These are phyloP conservation scores for Aquatica leii DNA, from an alignment of 2,888 invertebrate genomes.

Conservation along the genomic window DNA sequence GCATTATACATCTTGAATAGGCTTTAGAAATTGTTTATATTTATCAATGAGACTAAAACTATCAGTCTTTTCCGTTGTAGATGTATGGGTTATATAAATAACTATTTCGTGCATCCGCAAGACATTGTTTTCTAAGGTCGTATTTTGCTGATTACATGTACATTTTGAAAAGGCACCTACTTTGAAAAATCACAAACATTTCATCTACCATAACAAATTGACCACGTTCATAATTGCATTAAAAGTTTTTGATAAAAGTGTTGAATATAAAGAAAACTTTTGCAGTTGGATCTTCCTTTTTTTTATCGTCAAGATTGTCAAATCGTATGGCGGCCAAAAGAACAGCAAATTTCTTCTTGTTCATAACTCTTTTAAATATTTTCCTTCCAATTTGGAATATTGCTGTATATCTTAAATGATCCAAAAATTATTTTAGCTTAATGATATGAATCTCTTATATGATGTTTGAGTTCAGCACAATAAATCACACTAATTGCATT, in stretches of 20 bases:
- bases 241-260: conserved; percentile 29
- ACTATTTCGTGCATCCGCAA: conserved; percentile 24
- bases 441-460: conserved; percentile 1
- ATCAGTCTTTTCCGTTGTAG: conserved; percentile 23
- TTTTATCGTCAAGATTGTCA: neutral
- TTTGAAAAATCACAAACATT: conserved; percentile 13
- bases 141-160: conserved; percentile 26
- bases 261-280: conserved; percentile 27
- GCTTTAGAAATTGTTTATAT: conserved; percentile 22
- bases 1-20: conserved; percentile 30
- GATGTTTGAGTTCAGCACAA: neutral
- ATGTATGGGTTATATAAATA: conserved; percentile 20
- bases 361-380: conserved; percentile 15
- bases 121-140: conserved; percentile 30
- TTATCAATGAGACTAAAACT: conserved; percentile 18
- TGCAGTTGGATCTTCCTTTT: conserved; percentile 16
- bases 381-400: conserved; percentile 2
- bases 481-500: neutral
- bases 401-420: neutral
- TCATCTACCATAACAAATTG: neutral
- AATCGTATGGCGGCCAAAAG: neutral
- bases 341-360: conserved; percentile 11
- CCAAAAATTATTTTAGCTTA: conserved; percentile 8
- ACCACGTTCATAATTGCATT: conserved; percentile 16
- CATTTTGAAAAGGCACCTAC: conserved; percentile 17